Evolutionary conservation across 2,113 vertebrate species (phyloP).

Genomic region (Ciconia maguari): DNA sequence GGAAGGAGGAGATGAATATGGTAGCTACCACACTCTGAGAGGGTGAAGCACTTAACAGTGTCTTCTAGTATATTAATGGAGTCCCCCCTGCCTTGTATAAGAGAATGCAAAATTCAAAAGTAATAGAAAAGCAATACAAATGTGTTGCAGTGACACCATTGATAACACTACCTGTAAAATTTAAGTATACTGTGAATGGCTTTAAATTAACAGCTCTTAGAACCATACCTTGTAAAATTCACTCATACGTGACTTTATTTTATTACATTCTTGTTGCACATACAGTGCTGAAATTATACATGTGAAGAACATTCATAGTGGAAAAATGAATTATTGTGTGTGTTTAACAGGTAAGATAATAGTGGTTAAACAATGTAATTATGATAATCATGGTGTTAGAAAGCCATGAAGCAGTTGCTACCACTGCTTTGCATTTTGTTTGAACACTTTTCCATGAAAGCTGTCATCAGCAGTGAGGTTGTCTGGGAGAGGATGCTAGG

Average conservation of each 20-base stretch:
- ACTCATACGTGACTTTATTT: not conserved
- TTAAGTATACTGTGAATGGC: not conserved
- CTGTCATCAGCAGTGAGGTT: not conserved
- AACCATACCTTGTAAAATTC: not conserved
- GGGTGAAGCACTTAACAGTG: not conserved
- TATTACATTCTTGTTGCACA: not conserved
- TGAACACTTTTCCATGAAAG: not conserved
- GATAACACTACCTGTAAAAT: slow-evolving; percentile 20
- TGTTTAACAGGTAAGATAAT: not conserved
- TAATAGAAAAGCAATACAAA: not conserved
- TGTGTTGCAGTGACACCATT: not conserved
- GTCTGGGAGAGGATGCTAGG: not conserved
- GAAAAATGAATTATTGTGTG: not conserved
- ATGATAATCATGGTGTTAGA: not conserved
- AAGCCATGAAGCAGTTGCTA: not conserved
- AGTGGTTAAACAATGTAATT: not conserved
- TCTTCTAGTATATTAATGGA: not conserved
- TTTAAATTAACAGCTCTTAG: slow-evolving; percentile 18
- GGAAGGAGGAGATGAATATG: not conserved
- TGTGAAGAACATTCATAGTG: not conserved
- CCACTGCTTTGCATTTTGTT: not conserved
- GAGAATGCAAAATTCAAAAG: not conserved
- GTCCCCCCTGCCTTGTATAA: not conserved
- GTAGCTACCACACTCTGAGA: not conserved
- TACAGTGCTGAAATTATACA: not conserved